A percentile compares a stretch with the other conserved stretches of the same genome.
Evolutionary conservation across 2,888 invertebrate genomes (phyloP).

Genomic region (Mellilla xanthometata): DNA sequence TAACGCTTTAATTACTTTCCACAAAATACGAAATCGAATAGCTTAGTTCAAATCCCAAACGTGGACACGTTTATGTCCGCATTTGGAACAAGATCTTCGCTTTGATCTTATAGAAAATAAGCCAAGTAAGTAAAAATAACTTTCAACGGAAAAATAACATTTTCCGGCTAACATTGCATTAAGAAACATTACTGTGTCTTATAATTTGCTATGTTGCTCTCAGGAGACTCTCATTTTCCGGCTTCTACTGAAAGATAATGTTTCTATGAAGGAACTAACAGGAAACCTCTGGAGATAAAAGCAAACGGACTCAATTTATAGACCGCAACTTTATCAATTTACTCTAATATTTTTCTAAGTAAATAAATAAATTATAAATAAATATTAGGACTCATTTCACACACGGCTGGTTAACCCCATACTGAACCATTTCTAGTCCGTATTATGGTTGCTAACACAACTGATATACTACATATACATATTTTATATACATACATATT

Average conservation of each 20-base stretch:
- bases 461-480: too few relatives aligned
- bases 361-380: too few relatives aligned
- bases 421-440: too few relatives aligned
- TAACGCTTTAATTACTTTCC: too few relatives aligned
- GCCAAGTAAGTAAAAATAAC: slow-evolving; percentile 1
- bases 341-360: not conserved
- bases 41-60: not conserved
- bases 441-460: too few relatives aligned
- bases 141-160: slow-evolving; percentile 9
- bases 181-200: slow-evolving; percentile 21
- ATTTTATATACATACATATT: too few relatives aligned
- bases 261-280: not conserved
- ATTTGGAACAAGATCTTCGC: slow-evolving; percentile 1
- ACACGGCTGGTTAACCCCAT: too few relatives aligned
- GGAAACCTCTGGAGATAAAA: slow-evolving; percentile 4
- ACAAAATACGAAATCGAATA: too few relatives aligned
- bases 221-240: slow-evolving; percentile 10
- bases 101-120: slow-evolving; percentile 9
- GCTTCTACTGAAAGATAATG: slow-evolving; percentile 5
- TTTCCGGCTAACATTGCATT: slow-evolving; percentile 23
- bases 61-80: not conserved
- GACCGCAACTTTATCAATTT: not conserved
- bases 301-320: not conserved
- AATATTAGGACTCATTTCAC: too few relatives aligned
- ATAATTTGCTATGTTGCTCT: slow-evolving; percentile 17